phyloP scores from a whole-genome alignment of 2,113 vertebrate genomes.

The Nesoenas mayeri region DNA sequence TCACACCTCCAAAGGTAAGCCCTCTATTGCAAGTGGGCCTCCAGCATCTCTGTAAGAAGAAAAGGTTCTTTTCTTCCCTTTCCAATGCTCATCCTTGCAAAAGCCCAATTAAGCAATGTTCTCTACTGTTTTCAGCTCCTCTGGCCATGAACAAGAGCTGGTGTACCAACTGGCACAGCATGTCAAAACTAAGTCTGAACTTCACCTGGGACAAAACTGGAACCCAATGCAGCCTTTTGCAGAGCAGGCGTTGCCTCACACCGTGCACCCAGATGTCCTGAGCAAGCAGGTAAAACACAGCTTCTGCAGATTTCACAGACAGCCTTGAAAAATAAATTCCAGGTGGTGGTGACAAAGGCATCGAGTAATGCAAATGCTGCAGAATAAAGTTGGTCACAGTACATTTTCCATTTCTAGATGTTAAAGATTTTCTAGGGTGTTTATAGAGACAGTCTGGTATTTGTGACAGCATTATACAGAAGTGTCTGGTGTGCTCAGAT shows the following conservation, averaged over 20 bases:
- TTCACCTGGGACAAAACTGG: neutral
- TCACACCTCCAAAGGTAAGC: neutral
- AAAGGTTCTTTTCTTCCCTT: neutral
- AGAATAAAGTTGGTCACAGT: neutral
- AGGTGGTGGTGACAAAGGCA: neutral
- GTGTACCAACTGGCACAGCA: neutral
- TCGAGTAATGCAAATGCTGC: neutral
- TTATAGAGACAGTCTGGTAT: neutral
- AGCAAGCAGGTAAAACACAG: neutral
- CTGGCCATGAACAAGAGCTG: rapidly evolving
- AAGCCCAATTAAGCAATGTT: neutral
- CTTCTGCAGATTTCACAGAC: neutral
- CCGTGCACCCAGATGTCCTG: neutral
- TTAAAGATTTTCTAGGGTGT: neutral
- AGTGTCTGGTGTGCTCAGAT: neutral
- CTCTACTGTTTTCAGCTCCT: neutral
- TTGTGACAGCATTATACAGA: neutral
- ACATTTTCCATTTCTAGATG: neutral
- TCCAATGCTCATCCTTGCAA: rapidly evolving
- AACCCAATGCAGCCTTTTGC: neutral
- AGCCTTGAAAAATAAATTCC: neutral
- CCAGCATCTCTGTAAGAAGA: neutral
- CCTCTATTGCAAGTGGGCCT: neutral
- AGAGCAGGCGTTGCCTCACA: neutral
- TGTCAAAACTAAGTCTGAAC: neutral